Base-by-base conservation (phyloP, 2,888 invertebrate species). In the Stenurella melanura region DNA sequence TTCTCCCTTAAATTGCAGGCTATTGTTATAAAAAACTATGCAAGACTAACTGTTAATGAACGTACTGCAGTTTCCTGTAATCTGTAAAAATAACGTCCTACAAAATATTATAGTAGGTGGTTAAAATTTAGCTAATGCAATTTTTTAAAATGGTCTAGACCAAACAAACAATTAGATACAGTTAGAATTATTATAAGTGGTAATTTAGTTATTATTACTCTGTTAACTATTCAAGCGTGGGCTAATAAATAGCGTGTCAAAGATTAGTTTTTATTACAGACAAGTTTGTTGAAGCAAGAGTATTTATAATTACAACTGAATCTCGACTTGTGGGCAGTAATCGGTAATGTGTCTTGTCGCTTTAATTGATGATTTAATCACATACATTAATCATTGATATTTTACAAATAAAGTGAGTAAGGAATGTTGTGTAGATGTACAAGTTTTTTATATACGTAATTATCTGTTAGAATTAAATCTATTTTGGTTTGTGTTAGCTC, bases 121-220 rank as follows among this genome's bases (percentile, higher is more conserved):
- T 50, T 50, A 50, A 50, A 50, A n/a, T 58, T 58, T 58, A 58
- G 19, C 9, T 10, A 30, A 12, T 1, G n/a, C 34, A 61, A 61
- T 61, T 61, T 61, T 61, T 61, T n/a, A 9, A 30, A 61, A 21
- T 21, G 61, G 34, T 38, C 64, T 34, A 64, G 64, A 64, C 64
- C 64, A 30, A 64, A 64, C 64, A 64, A 64, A 34, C 18, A 42
- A 18, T 64, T 64, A 64, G 64, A 38, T n/a, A 15, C 26, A 63
- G 21, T 63, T 63, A 9, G 30, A 60, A 58, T 60, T 60, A 60
- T 12, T 77, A 71, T 71, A 74, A 70, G 71, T 64, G 67, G 74
- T 71, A 74, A 74, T 77, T 77, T 68, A 77, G 71, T 77, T 74
- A 71, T 77, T 74, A 77, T 66, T 66, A 77, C 58, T 66, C 73